A percentile compares a stretch with the other conserved stretches of the same genome.
Conservation (phyloP, 2,888 invertebrate genomes). For the Acholoe squamosa region DNA sequence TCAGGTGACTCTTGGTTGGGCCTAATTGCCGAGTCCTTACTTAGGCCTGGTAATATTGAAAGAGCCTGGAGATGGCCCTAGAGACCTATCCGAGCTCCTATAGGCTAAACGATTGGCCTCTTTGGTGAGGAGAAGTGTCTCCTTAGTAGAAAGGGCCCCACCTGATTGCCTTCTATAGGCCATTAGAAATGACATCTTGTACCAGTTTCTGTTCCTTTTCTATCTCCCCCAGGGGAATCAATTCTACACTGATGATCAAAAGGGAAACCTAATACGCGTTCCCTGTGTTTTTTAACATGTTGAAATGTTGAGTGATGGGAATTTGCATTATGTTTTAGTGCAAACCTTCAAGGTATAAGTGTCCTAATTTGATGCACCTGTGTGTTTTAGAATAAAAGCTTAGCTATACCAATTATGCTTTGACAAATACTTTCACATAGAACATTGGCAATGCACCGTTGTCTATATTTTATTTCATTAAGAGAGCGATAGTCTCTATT, state of each 20-base stretch:
- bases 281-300: no score
- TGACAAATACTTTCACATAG: no score
- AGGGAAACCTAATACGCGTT: neutral
- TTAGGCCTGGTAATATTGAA: slow-evolving; percentile 25
- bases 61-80: neutral
- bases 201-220: neutral
- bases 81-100: neutral
- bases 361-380: no score
- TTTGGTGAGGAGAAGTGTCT: slow-evolving; percentile 6
- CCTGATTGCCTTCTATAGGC: neutral
- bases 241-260: neutral
- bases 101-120: neutral
- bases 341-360: no score
- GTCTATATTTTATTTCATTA: no score
- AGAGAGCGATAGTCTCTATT: no score
- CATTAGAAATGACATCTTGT: neutral
- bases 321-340: no score
- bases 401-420: no score
- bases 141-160: neutral
- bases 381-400: no score
- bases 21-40: slow-evolving; percentile 29
- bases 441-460: no score
- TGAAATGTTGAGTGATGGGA: no score
- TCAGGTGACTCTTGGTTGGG: neutral
- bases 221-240: neutral